Percentiles rank a stretch among this genome's conserved stretches.
These are phyloP conservation scores for Syritta pipiens DNA, from an alignment of 2,888 invertebrate genomes.

Conservation along the genomic window DNA sequence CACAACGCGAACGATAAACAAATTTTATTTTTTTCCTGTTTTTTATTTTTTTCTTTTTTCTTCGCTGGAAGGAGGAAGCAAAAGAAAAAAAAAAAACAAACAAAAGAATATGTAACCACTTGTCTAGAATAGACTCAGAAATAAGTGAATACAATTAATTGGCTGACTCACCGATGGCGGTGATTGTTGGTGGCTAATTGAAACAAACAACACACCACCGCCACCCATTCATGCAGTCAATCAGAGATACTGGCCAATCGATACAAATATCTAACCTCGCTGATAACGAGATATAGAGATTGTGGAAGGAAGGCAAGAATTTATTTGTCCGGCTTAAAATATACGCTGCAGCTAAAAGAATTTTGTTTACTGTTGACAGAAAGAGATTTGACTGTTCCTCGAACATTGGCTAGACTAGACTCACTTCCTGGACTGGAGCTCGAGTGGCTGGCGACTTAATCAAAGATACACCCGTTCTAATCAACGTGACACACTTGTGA, in stretches of 20 bases:
- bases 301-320: no score
- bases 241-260: slow-evolving; percentile 13
- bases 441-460: background rate
- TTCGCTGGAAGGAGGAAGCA: no score
- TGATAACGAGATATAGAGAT: background rate
- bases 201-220: slow-evolving; percentile 26
- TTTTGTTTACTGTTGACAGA: slow-evolving; percentile 24
- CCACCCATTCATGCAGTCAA: slow-evolving; percentile 12
- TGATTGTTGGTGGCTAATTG: slow-evolving; percentile 17
- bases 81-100: slow-evolving; percentile 6
- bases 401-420: slow-evolving; percentile 6
- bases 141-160: slow-evolving; percentile 29
- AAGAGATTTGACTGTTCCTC: background rate
- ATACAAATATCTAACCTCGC: background rate
- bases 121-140: slow-evolving; percentile 21
- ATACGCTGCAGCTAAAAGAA: slow-evolving; percentile 3
- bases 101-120: slow-evolving; percentile 21
- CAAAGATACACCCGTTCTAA: background rate
- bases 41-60: no score
- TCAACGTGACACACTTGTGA: slow-evolving; percentile 24
- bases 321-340: slow-evolving; percentile 4
- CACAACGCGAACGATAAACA: background rate
- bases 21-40: background rate
- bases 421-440: background rate
- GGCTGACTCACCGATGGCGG: slow-evolving; percentile 23